A percentile compares a stretch with the other conserved stretches of the same genome.
These are phyloP conservation scores for Leptoteleia sp. DNA, from an alignment of 1,140 invertebrate species.

Conservation along the genomic window DNA sequence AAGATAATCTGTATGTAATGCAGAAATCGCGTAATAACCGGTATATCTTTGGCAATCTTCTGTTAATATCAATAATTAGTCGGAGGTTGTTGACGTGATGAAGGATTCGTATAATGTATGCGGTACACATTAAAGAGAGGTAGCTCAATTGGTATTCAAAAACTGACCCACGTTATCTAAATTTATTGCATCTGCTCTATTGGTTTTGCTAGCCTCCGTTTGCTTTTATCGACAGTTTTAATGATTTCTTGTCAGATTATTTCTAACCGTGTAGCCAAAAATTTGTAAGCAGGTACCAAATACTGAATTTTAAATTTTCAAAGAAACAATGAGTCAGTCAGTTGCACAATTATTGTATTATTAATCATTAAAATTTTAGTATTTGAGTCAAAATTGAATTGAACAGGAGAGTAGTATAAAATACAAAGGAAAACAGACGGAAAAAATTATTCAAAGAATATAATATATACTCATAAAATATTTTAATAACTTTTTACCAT, in stretches of 20 bases:
- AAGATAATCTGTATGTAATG: slow-evolving; percentile 35
- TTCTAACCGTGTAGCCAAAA: slow-evolving; percentile 36
- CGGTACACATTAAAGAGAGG: slow-evolving; percentile 52
- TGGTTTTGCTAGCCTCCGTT: slow-evolving; percentile 59
- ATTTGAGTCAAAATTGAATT: too few species aligned
- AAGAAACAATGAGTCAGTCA: too few species aligned
- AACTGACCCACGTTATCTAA: slow-evolving; percentile 42
- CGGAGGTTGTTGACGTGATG: slow-evolving; percentile 45
- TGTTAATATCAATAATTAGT: slow-evolving; percentile 68
- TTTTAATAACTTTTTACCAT: too few species aligned
- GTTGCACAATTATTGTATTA: too few species aligned
- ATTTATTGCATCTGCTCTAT: slow-evolving; percentile 58
- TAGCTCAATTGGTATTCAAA: slow-evolving; percentile 56
- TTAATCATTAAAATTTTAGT: too few species aligned
- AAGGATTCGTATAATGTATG: slow-evolving; percentile 65
- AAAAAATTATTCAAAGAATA: too few species aligned
- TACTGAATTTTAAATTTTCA: too few species aligned
- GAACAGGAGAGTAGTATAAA: too few species aligned
- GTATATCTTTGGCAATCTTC: slow-evolving; percentile 37
- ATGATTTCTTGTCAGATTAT: slow-evolving; percentile 46
- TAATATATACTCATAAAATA: too few species aligned
- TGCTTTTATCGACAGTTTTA: slow-evolving; percentile 67
- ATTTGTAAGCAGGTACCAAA: too few species aligned
- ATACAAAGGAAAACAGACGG: too few species aligned
- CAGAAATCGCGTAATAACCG: slow-evolving; percentile 23